Conservation (phyloP, 2,888 invertebrate genomes). For the Epistrophe grossulariae region DNA sequence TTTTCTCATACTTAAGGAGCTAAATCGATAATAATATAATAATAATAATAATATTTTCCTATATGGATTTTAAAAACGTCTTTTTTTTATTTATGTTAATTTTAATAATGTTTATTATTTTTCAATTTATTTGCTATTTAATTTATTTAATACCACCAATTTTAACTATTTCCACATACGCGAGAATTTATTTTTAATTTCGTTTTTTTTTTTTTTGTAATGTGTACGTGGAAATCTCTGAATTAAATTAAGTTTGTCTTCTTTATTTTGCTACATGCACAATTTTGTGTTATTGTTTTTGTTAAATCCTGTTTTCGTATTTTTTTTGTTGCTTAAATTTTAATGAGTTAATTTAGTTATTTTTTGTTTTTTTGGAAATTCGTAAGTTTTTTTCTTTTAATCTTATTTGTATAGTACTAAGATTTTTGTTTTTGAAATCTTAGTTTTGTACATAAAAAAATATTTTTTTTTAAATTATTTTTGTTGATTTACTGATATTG, state of each 20-base stretch:
- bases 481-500: constrained; percentile 61
- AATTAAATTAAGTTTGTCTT: constrained; percentile 74
- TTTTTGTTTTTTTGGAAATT: constrained; percentile 58
- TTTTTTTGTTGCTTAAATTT: constrained; percentile 55
- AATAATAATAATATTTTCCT: constrained; percentile 71
- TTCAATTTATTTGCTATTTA: constrained; percentile 71
- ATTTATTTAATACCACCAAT: constrained; percentile 76
- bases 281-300: constrained; percentile 63
- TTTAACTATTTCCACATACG: constrained; percentile 71
- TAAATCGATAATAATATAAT: constrained; percentile 65
- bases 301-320: constrained; percentile 70
- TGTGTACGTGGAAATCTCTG: constrained; percentile 70
- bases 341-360: constrained; percentile 45
- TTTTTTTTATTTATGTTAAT: constrained; percentile 42
- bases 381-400: constrained; percentile 56
- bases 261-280: constrained; percentile 60
- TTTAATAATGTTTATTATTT: constrained; percentile 45
- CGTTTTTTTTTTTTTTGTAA: constrained; percentile 36
- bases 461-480: constrained; percentile 22
- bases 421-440: constrained; percentile 37
- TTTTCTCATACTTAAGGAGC: constrained; percentile 69
- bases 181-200: constrained; percentile 33
- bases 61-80: constrained; percentile 68
- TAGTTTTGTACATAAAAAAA: constrained; percentile 68
- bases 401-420: constrained; percentile 53